Evolutionary conservation across 2,888 invertebrate genomes (phyloP).

Genomic region (Neoascia interrupta): DNA sequence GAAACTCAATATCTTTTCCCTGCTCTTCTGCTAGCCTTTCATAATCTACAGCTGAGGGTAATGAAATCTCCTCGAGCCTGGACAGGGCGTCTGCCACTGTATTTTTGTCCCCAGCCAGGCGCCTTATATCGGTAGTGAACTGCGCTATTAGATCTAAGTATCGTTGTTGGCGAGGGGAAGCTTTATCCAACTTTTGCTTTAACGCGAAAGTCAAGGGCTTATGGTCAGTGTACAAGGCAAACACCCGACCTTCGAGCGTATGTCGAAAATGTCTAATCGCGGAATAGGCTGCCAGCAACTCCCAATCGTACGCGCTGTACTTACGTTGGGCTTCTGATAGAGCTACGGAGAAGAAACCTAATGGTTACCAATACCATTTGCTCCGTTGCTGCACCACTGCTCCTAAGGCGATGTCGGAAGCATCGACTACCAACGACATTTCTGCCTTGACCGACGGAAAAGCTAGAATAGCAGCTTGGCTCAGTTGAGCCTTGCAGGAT

Average conservation of each 20-base stretch:
- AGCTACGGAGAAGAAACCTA: too few relatives aligned
- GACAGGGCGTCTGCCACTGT: constrained; percentile 58
- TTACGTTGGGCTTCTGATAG: too few relatives aligned
- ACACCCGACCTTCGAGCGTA: too few relatives aligned
- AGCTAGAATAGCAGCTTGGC: constrained; percentile 14
- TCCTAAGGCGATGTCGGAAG: constrained; percentile 27
- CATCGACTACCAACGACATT: constrained; percentile 24
- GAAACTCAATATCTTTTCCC: constrained; percentile 39
- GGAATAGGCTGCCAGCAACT: too few relatives aligned
- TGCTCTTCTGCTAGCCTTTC: constrained; percentile 43
- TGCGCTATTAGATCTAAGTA: constrained; percentile 55
- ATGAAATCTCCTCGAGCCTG: constrained; percentile 16
- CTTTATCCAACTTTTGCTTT: too few relatives aligned
- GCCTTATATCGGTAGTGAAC: constrained; percentile 63
- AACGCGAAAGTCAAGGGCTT: too few relatives aligned
- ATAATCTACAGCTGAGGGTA: constrained; percentile 24
- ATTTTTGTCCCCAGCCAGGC: constrained; percentile 60
- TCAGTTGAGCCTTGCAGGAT: constrained; percentile 17
- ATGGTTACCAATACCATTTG: constrained; percentile 37
- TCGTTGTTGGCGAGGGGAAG: too few relatives aligned
- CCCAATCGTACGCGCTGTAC: too few relatives aligned
- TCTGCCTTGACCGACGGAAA: constrained; percentile 17
- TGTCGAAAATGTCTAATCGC: too few relatives aligned
- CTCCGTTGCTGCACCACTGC: constrained; percentile 71
- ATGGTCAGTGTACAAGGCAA: too few relatives aligned